A percentile compares a stretch with the other conserved stretches of the same genome.
Evolutionary conservation across 2,888 invertebrate species (phyloP).

Genomic region (Brassicogethes aeneus): DNA sequence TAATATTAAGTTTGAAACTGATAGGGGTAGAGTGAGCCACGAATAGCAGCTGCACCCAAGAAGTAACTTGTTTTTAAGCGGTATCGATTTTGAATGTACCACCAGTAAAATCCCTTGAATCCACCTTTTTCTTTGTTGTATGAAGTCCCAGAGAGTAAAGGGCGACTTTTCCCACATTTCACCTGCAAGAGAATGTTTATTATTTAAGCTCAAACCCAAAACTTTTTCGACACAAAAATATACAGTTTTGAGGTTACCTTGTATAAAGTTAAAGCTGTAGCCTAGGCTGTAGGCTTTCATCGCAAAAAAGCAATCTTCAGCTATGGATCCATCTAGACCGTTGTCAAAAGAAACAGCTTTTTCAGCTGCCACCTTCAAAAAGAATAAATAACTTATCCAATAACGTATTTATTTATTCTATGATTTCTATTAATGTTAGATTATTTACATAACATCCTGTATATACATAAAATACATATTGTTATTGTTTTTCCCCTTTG

Average conservation of each 20-base stretch:
- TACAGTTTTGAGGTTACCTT: constrained; percentile 42
- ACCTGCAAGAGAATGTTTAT: constrained; percentile 37
- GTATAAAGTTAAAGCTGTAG: constrained; percentile 89
- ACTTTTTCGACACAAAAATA: too few species aligned
- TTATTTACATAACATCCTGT: too few species aligned
- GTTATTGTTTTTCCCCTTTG: too few species aligned
- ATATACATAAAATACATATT: too few species aligned
- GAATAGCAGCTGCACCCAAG: constrained; percentile 87
- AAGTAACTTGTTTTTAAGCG: constrained; percentile 67
- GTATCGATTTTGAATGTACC: constrained; percentile 79
- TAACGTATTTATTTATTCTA: background rate
- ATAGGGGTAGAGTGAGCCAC: constrained; percentile 91
- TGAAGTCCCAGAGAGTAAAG: constrained; percentile 88
- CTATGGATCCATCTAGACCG: constrained; percentile 93
- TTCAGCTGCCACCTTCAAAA: constrained; percentile 76
- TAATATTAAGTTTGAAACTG: constrained; percentile 80
- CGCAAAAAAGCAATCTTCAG: constrained; percentile 95
- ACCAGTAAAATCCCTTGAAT: constrained; percentile 85
- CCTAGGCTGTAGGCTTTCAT: constrained; percentile 90
- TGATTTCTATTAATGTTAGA: too few species aligned
- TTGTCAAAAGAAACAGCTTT: constrained; percentile 90
- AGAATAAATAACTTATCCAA: constrained; percentile 9
- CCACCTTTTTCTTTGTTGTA: constrained; percentile 95
- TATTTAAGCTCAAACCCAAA: too few species aligned
- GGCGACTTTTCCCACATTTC: constrained; percentile 99